phyloP scores from a whole-genome alignment of 53 echinoderm and acorn worm species.

The Echinometra lucunter region DNA sequence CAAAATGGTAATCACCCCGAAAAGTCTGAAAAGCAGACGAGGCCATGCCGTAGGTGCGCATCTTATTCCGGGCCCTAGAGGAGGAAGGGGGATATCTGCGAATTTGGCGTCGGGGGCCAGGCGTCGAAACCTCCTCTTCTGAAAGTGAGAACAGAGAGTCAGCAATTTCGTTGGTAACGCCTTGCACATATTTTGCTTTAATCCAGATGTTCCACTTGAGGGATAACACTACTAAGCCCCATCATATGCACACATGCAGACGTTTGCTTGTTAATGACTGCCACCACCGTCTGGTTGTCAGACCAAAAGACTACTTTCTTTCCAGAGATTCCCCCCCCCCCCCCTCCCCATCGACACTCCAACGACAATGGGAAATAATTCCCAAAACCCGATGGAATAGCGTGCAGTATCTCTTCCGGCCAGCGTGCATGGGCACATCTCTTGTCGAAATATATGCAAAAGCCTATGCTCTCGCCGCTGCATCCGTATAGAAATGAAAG shows the following conservation, averaged over 20 bases:
- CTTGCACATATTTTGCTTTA: constrained; percentile 62
- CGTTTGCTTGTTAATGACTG: constrained; percentile 71
- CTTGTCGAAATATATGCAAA: constrained; percentile 51
- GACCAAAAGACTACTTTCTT: constrained; percentile 62
- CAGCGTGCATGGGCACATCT: constrained; percentile 53
- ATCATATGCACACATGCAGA: constrained; percentile 63
- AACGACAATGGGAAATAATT: constrained; percentile 69
- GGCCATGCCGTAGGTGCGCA: neutral
- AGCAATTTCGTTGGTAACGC: constrained; percentile 56
- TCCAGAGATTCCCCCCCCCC: constrained; percentile 2
- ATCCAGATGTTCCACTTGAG: constrained; percentile 56
- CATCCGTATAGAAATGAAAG: constrained; percentile 29
- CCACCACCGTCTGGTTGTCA: constrained; percentile 72
- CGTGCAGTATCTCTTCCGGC: neutral
- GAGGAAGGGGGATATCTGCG: constrained; percentile 13
- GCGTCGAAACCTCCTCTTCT: constrained; percentile 24
- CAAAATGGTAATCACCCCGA: neutral
- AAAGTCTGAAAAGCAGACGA: constrained; percentile 5
- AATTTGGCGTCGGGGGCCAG: constrained; percentile 36
- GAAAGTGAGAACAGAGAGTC: constrained; percentile 62
- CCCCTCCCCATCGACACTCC: constrained; percentile 59
- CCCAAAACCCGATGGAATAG: constrained; percentile 68
- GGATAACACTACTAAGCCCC: constrained; percentile 62
- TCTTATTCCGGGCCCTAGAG: constrained; percentile 1
- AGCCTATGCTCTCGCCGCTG: constrained; percentile 63